Percentiles rank a stretch among this genome's conserved stretches.
phyloP scores from a whole-genome alignment of 2,113 vertebrate genomes.

The Pleuronectes platessa region DNA sequence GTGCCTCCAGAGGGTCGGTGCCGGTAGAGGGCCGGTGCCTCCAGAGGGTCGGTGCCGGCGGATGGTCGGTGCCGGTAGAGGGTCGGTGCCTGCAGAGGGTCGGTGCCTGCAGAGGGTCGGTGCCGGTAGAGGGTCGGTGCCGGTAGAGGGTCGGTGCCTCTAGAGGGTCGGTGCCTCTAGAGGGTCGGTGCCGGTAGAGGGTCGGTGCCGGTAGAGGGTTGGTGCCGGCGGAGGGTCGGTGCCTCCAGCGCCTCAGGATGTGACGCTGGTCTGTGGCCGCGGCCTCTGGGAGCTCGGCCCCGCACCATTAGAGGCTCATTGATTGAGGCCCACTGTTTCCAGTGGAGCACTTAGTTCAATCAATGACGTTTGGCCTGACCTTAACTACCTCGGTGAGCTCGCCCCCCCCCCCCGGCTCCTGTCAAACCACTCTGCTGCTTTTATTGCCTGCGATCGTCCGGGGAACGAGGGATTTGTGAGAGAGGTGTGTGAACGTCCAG shows the following conservation, averaged over 20 bases:
- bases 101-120: no score
- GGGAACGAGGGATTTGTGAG: constrained; percentile 26
- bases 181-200: no score
- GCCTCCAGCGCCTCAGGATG: constrained; percentile 21
- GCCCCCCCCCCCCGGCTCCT: constrained; percentile 7
- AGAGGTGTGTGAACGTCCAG: constrained; percentile 14
- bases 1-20: no score
- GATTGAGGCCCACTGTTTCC: constrained; percentile 67
- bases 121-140: no score
- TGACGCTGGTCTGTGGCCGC: constrained; percentile 23
- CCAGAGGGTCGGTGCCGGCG: no score
- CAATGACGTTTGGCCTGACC: constrained; percentile 64
- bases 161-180: no score
- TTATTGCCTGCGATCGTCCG: constrained; percentile 43
- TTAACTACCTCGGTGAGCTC: constrained; percentile 56
- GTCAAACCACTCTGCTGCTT: constrained; percentile 41
- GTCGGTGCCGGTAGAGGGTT: no score
- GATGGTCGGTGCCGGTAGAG: no score
- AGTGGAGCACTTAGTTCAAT: constrained; percentile 71
- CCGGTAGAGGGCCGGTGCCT: no score
- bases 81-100: no score
- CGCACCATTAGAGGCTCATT: constrained; percentile 64
- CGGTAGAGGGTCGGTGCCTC: no score
- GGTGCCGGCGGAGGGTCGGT: no score
- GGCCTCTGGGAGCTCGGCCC: constrained; percentile 55